Evolutionary conservation across 2,888 invertebrate species (phyloP).

Genomic region (Netelia fuscicornis): DNA sequence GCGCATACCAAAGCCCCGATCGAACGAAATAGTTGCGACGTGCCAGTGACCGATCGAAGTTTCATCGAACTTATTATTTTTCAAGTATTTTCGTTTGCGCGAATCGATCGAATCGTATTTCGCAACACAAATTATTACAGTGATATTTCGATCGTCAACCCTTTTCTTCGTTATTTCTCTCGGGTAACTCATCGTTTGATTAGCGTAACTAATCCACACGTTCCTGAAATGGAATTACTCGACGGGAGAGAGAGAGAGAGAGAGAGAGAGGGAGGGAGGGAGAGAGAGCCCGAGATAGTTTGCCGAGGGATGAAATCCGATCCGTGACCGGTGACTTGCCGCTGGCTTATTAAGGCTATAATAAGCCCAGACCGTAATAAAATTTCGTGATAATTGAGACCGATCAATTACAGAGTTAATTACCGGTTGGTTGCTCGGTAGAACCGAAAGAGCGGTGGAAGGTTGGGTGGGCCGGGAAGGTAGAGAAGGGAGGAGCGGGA

Average conservation of each 20-base stretch:
- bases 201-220: constrained; percentile 9
- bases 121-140: neutral
- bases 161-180: constrained; percentile 9
- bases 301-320: constrained; percentile 69
- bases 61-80: too few species aligned
- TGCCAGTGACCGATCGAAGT: neutral
- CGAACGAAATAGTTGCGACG: neutral
- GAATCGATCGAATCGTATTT: too few species aligned
- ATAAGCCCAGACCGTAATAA: constrained; percentile 75
- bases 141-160: neutral
- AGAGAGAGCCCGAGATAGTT: constrained; percentile 56
- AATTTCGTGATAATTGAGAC: constrained; percentile 79
- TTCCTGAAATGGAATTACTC: constrained; percentile 22
- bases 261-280: neutral
- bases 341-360: constrained; percentile 76
- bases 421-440: constrained; percentile 69
- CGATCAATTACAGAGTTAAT: constrained; percentile 78
- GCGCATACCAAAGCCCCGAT: neutral
- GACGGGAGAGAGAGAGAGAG: constrained; percentile 1
- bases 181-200: neutral
- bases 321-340: constrained; percentile 68
- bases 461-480: neutral
- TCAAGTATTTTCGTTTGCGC: too few species aligned
- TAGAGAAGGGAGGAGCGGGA: constrained; percentile 22
- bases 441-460: constrained; percentile 52